Evolutionary conservation across 2,113 vertebrate genomes (phyloP), one percentile per base, ranked within the genome.

Genomic region (Pungitius pungitius): DNA sequence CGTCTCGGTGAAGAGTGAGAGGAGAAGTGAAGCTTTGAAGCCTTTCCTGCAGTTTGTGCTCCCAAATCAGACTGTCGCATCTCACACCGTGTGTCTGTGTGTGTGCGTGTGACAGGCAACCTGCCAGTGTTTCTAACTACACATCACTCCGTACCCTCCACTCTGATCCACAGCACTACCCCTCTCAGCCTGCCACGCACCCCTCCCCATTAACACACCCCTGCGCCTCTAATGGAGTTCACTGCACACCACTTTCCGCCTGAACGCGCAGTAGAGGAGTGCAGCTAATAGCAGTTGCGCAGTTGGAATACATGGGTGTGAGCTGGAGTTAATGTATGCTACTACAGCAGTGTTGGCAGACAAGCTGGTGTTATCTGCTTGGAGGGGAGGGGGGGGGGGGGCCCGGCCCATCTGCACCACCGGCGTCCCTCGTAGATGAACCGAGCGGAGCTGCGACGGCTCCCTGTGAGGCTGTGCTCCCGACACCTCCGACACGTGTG

Each of bases 331-430:
- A 90, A 90, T 89, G 85, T 83, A 88, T 86, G 88, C 79, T 70
- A 58, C 84, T 72, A 60, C 74, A 82, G 83, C 67, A 35, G 86
- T 71, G 90, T 90, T 93, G 91, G 90, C 91, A 92, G 90, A 90
- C 78, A 26, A 65, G 72, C 66, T 73, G 12, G 45, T 87, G 85
- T 85, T 85, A 69, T 86, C 67, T 73, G 82, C 77, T 22, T 71
- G 33, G 6, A 6, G 33, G 6, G 33, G 5, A 6, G 33, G 33
- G 33, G 33, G 33, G 33, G 20, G 47, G 75, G 72, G 81, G 68
- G 78, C 82, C 65, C 70, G 40, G 85, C 82, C 84, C 82, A 88
- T 89, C 88, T 86, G 82, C 39, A 83, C 22, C 47, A n/a, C 77
- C 82, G 86, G 77, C 87, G 87, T 81, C 55, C 80, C 85, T 82